phyloP scores from a whole-genome alignment of 2,888 invertebrate species.

The Ennomos fuscantarius region DNA sequence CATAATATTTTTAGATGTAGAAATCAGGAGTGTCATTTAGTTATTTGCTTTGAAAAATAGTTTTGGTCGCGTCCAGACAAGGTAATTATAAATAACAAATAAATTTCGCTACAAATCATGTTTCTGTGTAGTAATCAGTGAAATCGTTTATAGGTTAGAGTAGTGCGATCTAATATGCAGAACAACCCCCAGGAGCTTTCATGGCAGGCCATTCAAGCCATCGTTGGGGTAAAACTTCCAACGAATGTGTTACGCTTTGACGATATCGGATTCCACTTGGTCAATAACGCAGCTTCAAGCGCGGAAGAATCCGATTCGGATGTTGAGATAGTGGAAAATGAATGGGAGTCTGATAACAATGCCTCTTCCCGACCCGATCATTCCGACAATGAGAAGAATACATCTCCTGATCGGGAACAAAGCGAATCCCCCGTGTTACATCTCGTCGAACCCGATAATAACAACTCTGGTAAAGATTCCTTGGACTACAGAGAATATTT shows the following conservation, averaged over 20 bases:
- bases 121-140: constrained; percentile 68
- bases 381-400: constrained; percentile 78
- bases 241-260: constrained; percentile 82
- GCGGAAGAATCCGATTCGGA: constrained; percentile 82
- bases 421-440: constrained; percentile 78
- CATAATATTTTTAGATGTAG: constrained; percentile 86
- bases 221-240: constrained; percentile 84
- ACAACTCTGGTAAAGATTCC: constrained; percentile 72
- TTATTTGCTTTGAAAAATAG: constrained; percentile 58
- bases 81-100: constrained; percentile 64
- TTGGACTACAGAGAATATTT: constrained; percentile 73
- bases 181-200: constrained; percentile 86
- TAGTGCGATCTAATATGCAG: constrained; percentile 85
- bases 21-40: constrained; percentile 78
- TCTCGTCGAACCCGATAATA: constrained; percentile 79
- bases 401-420: constrained; percentile 74
- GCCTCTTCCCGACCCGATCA: constrained; percentile 75
- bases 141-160: constrained; percentile 84
- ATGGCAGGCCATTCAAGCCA: constrained; percentile 85
- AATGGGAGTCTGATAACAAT: constrained; percentile 81
- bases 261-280: constrained; percentile 81
- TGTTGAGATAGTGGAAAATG: constrained; percentile 83
- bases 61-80: constrained; percentile 68
- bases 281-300: constrained; percentile 75
- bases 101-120: constrained; percentile 44